Base-by-base conservation (phyloP, 2,113 vertebrate species). In the Pollachius pollachius region DNA sequence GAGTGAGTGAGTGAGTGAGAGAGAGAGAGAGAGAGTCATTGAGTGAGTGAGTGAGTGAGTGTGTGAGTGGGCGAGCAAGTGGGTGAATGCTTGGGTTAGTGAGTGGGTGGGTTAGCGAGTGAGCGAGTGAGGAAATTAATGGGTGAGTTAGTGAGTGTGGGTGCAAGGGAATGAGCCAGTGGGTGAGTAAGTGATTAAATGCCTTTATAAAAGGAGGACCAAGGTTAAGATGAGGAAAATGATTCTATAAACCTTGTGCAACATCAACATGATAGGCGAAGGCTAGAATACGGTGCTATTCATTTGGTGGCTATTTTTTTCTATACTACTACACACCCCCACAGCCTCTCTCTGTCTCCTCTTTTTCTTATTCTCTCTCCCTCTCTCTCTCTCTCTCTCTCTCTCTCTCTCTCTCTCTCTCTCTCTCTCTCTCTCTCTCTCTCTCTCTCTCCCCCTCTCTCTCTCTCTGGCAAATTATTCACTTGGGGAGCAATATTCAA, bases 391-490 rank as follows among this genome's bases (percentile, higher is more conserved):
- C 54, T n/a, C 54, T n/a, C 15, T n/a, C 54, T n/a, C 1, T 11
- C 41, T 23, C 17, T 16, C 48, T 52, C 15, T 84, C 77, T 83
- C 85, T 82, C 87, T 85, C 67, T 77, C 83, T 84, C 82, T 80
- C 71, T 74, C 74, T 69, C 37, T 21, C 67, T 79, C 58, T 30
- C 66, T 64, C 65, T 68, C 62, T 30, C 69, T 8, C 63, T 65
- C 81, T 70, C 74, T 52, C 65, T 25, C 72, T 83, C 37, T 41
- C 37, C 5, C 11, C 9, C 41, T 48, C 41, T 48, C 41, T 12
- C 75, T 73, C 79, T 80, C 76, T 72, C 65, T 65, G 70, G 27
- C 67, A 78, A 83, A 85, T 84, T 89, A 78, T 86, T 89, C 87
- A 83, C 84, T 80, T 76, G 56, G 70, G 78, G 74, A 76, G 41